These are phyloP conservation scores for Antheraea pernyi DNA, from an alignment of 1,140 invertebrate genomes.

Conservation along the genomic window DNA sequence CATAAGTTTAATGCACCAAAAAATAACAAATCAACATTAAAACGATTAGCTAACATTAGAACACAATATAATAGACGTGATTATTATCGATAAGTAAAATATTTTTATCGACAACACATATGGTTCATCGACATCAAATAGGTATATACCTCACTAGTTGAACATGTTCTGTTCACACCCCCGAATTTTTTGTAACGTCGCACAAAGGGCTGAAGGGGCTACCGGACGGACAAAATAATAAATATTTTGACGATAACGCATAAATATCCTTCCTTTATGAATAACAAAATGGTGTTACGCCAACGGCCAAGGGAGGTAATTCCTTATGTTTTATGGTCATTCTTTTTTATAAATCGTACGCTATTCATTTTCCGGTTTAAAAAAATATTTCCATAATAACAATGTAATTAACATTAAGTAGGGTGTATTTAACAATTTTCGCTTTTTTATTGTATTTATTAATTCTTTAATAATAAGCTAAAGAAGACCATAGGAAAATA, in stretches of 20 bases:
- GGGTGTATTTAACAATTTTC: too few relatives aligned
- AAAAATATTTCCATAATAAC: too few relatives aligned
- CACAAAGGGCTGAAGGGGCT: constrained; percentile 67
- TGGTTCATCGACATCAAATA: too few relatives aligned
- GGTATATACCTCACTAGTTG: background rate
- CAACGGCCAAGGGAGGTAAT: constrained; percentile 61
- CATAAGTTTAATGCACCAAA: too few relatives aligned
- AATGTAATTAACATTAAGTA: too few relatives aligned
- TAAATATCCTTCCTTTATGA: constrained; percentile 78
- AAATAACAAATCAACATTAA: too few relatives aligned
- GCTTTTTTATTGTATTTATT: too few relatives aligned
- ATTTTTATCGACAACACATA: constrained; percentile 8
- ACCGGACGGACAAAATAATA: constrained; percentile 73
- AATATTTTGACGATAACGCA: constrained; percentile 79
- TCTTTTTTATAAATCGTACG: constrained; percentile 65
- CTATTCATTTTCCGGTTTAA: too few relatives aligned
- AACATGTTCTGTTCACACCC: constrained; percentile 61
- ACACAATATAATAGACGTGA: too few relatives aligned
- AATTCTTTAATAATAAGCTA: too few relatives aligned
- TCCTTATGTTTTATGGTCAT: constrained; percentile 65
- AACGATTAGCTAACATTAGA: too few relatives aligned
- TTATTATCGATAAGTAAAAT: background rate
- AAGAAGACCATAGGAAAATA: too few relatives aligned
- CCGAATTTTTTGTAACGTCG: constrained; percentile 63
- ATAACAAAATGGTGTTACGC: constrained; percentile 68